Conservation (phyloP, 2,888 invertebrate species). For the Chesias legatella region DNA sequence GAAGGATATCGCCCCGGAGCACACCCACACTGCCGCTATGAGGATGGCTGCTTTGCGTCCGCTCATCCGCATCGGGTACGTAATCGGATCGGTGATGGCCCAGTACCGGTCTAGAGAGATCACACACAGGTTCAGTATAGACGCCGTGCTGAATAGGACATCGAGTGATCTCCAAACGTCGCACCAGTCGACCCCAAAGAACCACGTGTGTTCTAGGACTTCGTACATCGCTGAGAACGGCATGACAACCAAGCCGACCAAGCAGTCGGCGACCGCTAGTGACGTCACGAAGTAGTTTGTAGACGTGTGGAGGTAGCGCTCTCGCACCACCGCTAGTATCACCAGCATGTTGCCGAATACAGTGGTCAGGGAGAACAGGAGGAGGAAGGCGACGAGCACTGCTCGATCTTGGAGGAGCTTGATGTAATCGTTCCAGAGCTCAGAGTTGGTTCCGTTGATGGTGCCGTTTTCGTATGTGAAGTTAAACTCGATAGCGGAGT, state of each 20-base stretch:
- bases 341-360: conserved; percentile 97
- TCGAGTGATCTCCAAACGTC: conserved; percentile 98
- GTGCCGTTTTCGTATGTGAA: conserved; percentile 52
- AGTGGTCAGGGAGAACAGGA: conserved; percentile 94
- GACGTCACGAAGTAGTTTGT: conserved; percentile 99
- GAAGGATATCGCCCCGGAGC: conserved; percentile 97
- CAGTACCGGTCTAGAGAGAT: conserved; percentile 98
- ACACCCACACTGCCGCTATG: conserved; percentile 97
- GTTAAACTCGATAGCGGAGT: conserved; percentile 58
- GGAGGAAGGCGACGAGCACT: conserved; percentile 88
- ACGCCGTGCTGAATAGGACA: conserved; percentile 97
- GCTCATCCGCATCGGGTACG: conserved; percentile 97
- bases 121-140: conserved; percentile 97
- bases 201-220: conserved; percentile 94
- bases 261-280: conserved; percentile 96
- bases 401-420: conserved; percentile 83
- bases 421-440: conserved; percentile 71
- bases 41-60: conserved; percentile 90
- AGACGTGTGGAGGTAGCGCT: conserved; percentile 96
- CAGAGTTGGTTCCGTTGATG: conserved; percentile 53
- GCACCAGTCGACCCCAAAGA: conserved; percentile 97
- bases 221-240: conserved; percentile 96
- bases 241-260: conserved; percentile 98
- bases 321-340: conserved; percentile 94
- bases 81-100: conserved; percentile 99